Conservation (phyloP, 92 coral and sea anemone genomes). For the Epizoanthus ramosus region DNA sequence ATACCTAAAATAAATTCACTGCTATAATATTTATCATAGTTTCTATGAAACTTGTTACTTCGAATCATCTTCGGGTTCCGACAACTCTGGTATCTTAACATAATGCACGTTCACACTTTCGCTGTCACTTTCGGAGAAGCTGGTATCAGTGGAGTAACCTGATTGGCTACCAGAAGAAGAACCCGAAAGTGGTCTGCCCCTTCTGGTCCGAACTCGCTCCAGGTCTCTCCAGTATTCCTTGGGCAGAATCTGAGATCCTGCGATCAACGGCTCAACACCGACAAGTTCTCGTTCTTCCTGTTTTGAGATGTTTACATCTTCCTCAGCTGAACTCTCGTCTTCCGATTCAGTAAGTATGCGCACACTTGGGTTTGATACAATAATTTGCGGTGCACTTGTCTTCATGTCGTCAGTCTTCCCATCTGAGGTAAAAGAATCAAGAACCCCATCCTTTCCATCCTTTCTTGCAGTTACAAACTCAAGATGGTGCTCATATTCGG, state of each 20-base stretch:
- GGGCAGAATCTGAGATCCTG: conserved; percentile 29
- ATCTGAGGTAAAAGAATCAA: not conserved
- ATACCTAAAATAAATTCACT: not conserved
- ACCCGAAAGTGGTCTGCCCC: conserved; percentile 22
- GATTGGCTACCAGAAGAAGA: conserved; percentile 45
- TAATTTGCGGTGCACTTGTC: not conserved
- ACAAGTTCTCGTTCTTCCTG: conserved; percentile 27
- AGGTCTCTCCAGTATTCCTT: conserved; percentile 36
- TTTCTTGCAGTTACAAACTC: not conserved
- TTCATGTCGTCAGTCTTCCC: not conserved
- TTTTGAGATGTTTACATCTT: conserved; percentile 13
- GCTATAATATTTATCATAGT: not conserved
- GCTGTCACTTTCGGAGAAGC: conserved; percentile 33
- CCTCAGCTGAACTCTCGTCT: conserved; percentile 37
- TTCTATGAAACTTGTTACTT: not conserved
- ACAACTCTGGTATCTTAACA: conserved; percentile 36
- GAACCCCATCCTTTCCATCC: not conserved
- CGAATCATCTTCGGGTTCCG: conserved; percentile 40
- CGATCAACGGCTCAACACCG: conserved; percentile 27
- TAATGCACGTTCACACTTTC: conserved; percentile 24
- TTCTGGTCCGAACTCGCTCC: conserved; percentile 14
- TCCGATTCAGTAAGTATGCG: conserved; percentile 28
- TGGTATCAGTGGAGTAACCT: conserved; percentile 44
- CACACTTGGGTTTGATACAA: not conserved
- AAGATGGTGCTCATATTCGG: not conserved